Evolutionary conservation across 1,140 invertebrate genomes (phyloP), one percentile per base, ranked within the genome.

Genomic region (Propsilocerus akamusi): DNA sequence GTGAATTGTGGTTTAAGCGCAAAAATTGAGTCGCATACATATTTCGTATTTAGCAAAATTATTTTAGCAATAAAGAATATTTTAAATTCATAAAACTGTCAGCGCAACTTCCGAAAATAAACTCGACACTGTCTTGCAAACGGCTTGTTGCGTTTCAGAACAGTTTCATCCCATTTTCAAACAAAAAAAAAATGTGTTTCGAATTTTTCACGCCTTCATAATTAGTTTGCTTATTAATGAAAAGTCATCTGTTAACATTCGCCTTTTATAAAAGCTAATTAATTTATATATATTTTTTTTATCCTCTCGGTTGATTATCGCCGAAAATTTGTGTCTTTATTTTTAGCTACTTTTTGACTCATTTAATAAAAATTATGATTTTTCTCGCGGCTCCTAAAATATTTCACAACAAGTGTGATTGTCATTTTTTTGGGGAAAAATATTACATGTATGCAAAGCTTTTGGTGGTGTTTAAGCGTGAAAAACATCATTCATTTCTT

Each of bases 211-310:
- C 34, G 34, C 34, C 34, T 41, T 20, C 8, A 17, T 41, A 41
- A 41, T 41, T 41, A 41, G 34, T 41, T 41, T n/a, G 10, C 34
- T 41, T 41, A 41, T 17, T 41, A 41, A 41, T 41, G 34, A 41
- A 41, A 41, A 41, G 34, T 41, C 34, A 41, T 41, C 34, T 41
- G 34, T 41, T 41, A 41, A 41, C 32, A 37, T 37, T 37, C n/a
- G 8, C 11, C 22, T 41, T 41, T 17, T 4, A 17, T 41, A 14
- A 17, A 20, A 41, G 22, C 22, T 41, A 41, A 41, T 41, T 41
- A 20, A 41, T 41, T 41, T 41, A 20, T 41, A 41, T 17, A 17
- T 17, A 30, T 6, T 30, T 6, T 30, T 30, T n/a, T n/a, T 30
- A 11, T n/a, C 28, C 28, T n/a, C 10, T 6, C n/a, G 10, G 28